Percentiles rank a stretch among this genome's conserved stretches.
phyloP scores from a whole-genome alignment of 1,140 invertebrate species.

The Asobara japonica region DNA sequence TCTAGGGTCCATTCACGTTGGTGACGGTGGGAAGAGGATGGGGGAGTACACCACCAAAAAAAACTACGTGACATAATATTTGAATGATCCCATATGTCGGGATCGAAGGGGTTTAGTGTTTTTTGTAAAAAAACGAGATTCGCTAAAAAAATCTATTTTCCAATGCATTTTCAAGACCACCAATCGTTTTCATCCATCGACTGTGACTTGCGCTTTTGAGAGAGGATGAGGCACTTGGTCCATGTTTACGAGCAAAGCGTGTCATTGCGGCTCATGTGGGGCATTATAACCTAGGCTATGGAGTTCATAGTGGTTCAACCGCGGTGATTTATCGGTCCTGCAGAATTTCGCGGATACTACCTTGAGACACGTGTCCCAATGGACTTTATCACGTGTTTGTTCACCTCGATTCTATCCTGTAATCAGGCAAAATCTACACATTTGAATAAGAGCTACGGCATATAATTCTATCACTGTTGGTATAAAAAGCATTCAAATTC shows the following conservation, averaged over 20 bases:
- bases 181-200: neutral
- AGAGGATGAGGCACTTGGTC: constrained; percentile 20
- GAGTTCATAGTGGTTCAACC: constrained; percentile 7
- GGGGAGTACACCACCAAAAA: too few species aligned
- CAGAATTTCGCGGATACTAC: constrained; percentile 16
- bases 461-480: too few species aligned
- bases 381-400: neutral
- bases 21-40: too few species aligned
- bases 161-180: neutral
- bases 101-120: too few species aligned
- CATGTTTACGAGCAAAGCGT: constrained; percentile 34
- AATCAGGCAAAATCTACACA: neutral
- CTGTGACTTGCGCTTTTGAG: neutral
- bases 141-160: neutral
- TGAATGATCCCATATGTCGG: too few species aligned
- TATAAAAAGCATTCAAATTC: too few species aligned
- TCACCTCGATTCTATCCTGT: neutral
- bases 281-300: constrained; percentile 18
- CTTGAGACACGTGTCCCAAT: constrained; percentile 8
- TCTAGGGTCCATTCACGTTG: too few species aligned
- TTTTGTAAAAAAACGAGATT: too few species aligned
- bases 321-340: constrained; percentile 30
- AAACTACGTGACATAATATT: too few species aligned
- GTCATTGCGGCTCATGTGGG: constrained; percentile 30
- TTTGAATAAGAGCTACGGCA: too few species aligned